Base-by-base conservation (phyloP, 2,888 invertebrate genomes). In the Apamea sordens region DNA sequence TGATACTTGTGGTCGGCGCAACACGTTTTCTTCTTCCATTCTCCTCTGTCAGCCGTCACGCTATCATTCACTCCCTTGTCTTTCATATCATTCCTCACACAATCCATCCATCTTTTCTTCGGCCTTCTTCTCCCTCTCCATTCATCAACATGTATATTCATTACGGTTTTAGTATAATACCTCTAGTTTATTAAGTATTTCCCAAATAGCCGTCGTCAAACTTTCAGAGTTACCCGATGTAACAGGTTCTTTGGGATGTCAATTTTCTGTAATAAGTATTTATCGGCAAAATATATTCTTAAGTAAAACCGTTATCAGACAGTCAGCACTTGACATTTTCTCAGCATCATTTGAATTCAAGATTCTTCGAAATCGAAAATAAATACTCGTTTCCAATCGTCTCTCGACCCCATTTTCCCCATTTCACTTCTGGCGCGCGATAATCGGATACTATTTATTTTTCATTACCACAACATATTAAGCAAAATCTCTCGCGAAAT, bases 401-500 rank as follows among this genome's bases (percentile, higher is more conserved):
- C n/a, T 56, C 15, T 69, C 15, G 21, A 36, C 15, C 36, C 32
- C 56, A 41, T 65, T 72, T 71, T 53, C 61, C 36, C 56, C 41
- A 72, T 53, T 70, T 21, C 64, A 75, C 53, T 76, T 76, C 41
- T 15, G 36, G 32, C 7, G 11, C 63, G 53, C 44, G 36, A 72
- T 47, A 77, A 77, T 69, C 59, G 53, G 69, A 68, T 71, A 75
- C 24, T 80, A 80, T 86, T 83, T 86, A 85, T 71, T 77, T 85
- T 85, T 67, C 84, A 86, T 83, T 83, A 73, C 83, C 83, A 63
- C 70, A 82, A 74, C 74, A 72, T 79, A 73, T 76, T 82, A 77
- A 83, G 36, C 6, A n/a, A 28, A 72, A 86, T 79, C 69, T 70
- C 10, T 70, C 10, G 21, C 28, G 56, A 61, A 72, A 76, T 72